Evolutionary conservation across 1,140 invertebrate genomes (phyloP).

Genomic region (Danaus melanippus): DNA sequence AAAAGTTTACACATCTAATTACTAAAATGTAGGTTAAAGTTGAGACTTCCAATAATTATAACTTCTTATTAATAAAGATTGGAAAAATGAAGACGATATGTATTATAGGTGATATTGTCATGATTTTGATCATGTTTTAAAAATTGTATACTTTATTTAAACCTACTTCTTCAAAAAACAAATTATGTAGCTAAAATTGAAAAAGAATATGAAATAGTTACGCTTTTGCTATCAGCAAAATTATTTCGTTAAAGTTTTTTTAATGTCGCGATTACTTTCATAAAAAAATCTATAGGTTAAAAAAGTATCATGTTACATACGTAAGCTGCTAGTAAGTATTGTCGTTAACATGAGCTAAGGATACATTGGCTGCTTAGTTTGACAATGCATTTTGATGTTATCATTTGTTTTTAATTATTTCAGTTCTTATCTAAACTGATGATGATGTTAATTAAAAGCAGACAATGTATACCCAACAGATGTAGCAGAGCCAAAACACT

Average conservation of each 20-base stretch:
- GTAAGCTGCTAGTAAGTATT: constrained; percentile 20
- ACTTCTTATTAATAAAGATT: no score
- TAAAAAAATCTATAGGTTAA: no score
- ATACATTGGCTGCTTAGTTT: constrained; percentile 15
- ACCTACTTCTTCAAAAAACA: no score
- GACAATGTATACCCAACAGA: constrained; percentile 20
- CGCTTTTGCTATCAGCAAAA: no score
- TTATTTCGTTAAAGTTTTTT: no score
- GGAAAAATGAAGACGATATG: constrained; percentile 16
- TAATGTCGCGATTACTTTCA: no score
- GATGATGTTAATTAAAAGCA: constrained; percentile 11
- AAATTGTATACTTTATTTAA: constrained; percentile 1
- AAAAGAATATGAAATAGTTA: no score
- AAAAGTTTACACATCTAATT: neutral
- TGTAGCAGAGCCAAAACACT: no score
- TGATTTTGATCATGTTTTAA: constrained; percentile 17
- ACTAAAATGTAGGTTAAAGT: constrained; percentile 1
- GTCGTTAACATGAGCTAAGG: constrained; percentile 18
- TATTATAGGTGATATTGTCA: constrained; percentile 21
- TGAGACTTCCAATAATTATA: no score
- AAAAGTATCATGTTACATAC: no score
- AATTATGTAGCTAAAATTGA: no score
- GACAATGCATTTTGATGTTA: neutral
- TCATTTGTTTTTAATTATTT: constrained; percentile 5
- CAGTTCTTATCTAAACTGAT: neutral